phyloP scores from a whole-genome alignment of 1,140 invertebrate species.

The Anastatus disparis region DNA sequence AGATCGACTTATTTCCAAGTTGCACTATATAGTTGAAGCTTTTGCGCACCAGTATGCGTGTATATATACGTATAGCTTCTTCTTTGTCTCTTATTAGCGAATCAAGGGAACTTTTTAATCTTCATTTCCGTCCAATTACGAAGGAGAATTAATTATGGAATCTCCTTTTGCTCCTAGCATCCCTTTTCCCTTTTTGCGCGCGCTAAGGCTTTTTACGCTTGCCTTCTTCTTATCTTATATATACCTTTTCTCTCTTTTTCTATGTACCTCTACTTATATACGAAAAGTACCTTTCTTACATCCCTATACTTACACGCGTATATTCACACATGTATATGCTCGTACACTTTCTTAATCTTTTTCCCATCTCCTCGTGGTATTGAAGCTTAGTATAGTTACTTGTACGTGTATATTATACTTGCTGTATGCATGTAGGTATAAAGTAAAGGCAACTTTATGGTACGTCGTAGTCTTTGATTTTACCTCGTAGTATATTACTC shows the following conservation, averaged over 20 bases:
- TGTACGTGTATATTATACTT: too few species aligned
- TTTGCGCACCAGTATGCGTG: too few species aligned
- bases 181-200: slow-evolving; percentile 29
- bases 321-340: too few species aligned
- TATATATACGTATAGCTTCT: slow-evolving; percentile 37
- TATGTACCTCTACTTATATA: background rate
- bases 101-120: slow-evolving; percentile 57
- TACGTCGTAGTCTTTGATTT: slow-evolving; percentile 7
- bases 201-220: slow-evolving; percentile 16
- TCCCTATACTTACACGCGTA: too few species aligned
- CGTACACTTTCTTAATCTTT: background rate
- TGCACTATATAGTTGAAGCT: too few species aligned
- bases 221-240: background rate
- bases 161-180: slow-evolving; percentile 41
- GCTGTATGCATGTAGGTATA: background rate
- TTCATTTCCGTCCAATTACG: slow-evolving; percentile 58
- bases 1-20: slow-evolving; percentile 39
- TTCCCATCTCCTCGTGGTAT: slow-evolving; percentile 15
- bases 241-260: background rate
- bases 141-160: slow-evolving; percentile 59
- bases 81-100: slow-evolving; percentile 56
- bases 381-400: too few species aligned
- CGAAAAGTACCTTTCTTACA: too few species aligned
- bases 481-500: slow-evolving; percentile 5
- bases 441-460: background rate